Percentiles rank a stretch among this genome's conserved stretches.
Evolutionary conservation across 37 sponge, comb jelly and placozoan genomes (phyloP).

Genomic region (Theonella swinhoei): DNA sequence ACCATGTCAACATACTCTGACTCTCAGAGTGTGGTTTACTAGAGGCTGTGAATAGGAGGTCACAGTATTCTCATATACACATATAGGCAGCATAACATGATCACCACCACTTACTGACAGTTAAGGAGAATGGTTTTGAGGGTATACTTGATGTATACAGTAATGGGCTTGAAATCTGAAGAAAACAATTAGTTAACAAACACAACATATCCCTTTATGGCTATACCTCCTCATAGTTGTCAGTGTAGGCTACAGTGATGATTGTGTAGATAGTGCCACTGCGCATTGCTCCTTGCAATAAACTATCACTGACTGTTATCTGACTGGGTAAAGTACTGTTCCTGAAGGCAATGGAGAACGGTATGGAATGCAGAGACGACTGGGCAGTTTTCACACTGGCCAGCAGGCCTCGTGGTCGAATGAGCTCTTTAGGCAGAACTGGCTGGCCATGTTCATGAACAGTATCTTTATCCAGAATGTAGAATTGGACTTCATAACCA

Average conservation of each 20-base stretch:
- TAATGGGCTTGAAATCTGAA: neutral
- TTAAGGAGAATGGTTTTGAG: constrained; percentile 27
- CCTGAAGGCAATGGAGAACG: constrained; percentile 8
- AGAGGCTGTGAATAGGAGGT: too few relatives aligned
- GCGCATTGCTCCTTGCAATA: constrained; percentile 21
- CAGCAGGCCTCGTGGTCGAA: constrained; percentile 5
- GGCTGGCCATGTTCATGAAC: neutral
- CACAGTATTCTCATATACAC: too few relatives aligned
- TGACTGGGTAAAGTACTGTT: neutral
- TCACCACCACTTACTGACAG: too few relatives aligned
- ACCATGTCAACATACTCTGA: neutral
- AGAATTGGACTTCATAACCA: constrained; percentile 44
- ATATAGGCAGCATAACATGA: too few relatives aligned
- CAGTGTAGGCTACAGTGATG: constrained; percentile 37
- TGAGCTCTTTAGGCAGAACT: neutral
- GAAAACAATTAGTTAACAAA: too few relatives aligned
- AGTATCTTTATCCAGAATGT: neutral
- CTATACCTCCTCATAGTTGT: too few relatives aligned
- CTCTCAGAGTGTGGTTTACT: too few relatives aligned
- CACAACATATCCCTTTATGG: too few relatives aligned
- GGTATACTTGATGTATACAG: constrained; percentile 12
- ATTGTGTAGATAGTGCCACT: constrained; percentile 15
- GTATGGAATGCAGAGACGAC: neutral
- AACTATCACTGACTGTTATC: neutral
- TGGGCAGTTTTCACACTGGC: neutral